Conservation (phyloP, 2,888 invertebrate genomes). For the Deladenus siricidicola region DNA sequence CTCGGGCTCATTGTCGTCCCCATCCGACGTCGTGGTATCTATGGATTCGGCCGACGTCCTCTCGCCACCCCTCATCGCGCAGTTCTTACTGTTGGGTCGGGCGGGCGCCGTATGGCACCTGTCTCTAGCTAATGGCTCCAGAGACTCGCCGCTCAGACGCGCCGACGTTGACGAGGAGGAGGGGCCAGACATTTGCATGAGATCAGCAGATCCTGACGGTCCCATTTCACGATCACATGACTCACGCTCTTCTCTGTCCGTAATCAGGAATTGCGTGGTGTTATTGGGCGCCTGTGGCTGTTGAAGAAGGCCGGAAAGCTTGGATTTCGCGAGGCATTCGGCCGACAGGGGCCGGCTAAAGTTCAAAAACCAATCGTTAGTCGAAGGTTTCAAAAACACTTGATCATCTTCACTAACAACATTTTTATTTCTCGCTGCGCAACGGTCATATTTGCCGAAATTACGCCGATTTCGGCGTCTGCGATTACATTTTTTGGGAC, state of each 20-base stretch:
- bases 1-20: background rate
- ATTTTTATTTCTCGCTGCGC: no score
- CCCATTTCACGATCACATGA: background rate
- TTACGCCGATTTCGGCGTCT: no score
- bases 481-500: no score
- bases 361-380: no score
- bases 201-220: background rate
- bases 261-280: slow-evolving; percentile 8
- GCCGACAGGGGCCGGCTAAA: no score
- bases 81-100: background rate
- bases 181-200: background rate
- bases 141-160: background rate
- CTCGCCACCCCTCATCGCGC: background rate
- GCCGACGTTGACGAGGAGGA: background rate
- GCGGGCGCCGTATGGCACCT: no score
- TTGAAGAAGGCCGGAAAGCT: no score
- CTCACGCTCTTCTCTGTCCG: slow-evolving; percentile 6
- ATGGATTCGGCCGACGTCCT: background rate
- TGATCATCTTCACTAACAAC: no score
- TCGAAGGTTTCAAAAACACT: no score
- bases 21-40: background rate
- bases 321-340: no score
- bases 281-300: slow-evolving; percentile 4
- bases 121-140: no score
- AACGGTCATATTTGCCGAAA: no score